A percentile compares a stretch with the other conserved stretches of the same genome.
phyloP scores from a whole-genome alignment of 2,113 vertebrate species.

The Pithys albifrons region DNA sequence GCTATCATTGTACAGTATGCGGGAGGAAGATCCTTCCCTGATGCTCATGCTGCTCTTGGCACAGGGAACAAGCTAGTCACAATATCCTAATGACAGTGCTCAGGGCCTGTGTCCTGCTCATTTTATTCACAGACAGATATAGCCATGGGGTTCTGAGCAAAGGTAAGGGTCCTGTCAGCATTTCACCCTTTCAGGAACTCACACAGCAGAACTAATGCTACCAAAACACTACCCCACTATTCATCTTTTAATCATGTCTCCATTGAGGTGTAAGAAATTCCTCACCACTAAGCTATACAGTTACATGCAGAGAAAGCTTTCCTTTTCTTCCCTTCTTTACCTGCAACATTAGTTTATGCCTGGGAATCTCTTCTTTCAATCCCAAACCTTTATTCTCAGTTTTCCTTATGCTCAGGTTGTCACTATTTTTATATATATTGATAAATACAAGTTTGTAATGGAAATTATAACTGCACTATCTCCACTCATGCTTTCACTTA shows the following conservation, averaged over 20 bases:
- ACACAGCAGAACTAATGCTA: background rate
- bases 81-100: background rate
- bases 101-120: background rate
- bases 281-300: background rate
- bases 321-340: background rate
- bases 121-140: background rate
- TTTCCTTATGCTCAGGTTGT: background rate
- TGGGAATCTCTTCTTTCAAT: background rate
- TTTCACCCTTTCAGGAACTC: background rate
- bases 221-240: background rate
- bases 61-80: background rate
- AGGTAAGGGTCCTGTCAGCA: background rate
- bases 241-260: background rate
- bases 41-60: rapidly evolving
- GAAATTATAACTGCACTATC: background rate
- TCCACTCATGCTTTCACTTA: background rate
- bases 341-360: background rate
- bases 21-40: background rate
- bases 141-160: background rate
- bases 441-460: background rate
- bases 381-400: background rate
- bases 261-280: background rate
- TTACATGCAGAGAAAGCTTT: background rate
- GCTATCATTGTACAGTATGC: background rate
- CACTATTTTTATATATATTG: background rate